Evolutionary conservation across 2,888 invertebrate species (phyloP).

Genomic region (Nymphalis urticae): DNA sequence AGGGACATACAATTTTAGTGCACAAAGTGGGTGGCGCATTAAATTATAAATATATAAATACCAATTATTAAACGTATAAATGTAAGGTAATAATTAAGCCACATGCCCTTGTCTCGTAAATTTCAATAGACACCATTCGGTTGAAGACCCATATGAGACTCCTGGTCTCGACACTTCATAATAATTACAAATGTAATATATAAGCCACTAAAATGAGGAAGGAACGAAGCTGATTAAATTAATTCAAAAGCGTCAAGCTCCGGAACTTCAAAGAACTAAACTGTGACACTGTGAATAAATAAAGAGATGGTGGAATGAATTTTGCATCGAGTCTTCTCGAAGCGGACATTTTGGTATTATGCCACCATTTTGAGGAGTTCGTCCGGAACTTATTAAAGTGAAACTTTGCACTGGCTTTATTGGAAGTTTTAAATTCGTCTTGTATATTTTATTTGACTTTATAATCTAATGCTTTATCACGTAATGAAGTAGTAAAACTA

Average conservation of each 20-base stretch:
- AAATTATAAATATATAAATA: too few species aligned
- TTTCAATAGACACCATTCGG: too few species aligned
- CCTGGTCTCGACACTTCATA: too few species aligned
- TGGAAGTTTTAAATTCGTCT: slow-evolving; percentile 3
- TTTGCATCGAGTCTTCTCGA: slow-evolving; percentile 21
- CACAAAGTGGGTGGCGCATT: too few species aligned
- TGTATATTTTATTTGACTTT: slow-evolving; percentile 1
- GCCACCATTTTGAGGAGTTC: slow-evolving; percentile 9
- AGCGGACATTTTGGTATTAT: slow-evolving; percentile 18
- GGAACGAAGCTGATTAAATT: slow-evolving; percentile 12
- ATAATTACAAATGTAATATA: neutral
- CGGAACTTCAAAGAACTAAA: slow-evolving; percentile 17
- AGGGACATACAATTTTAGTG: too few species aligned
- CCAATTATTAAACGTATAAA: too few species aligned
- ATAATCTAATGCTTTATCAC: neutral
- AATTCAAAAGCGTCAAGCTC: slow-evolving; percentile 18
- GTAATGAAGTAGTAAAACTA: too few species aligned
- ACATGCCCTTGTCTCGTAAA: too few species aligned
- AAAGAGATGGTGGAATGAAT: slow-evolving; percentile 19
- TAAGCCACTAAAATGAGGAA: neutral
- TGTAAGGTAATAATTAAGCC: too few species aligned
- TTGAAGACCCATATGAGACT: too few species aligned
- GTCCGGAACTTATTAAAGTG: slow-evolving; percentile 9
- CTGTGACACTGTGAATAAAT: slow-evolving; percentile 24
- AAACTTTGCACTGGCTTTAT: slow-evolving; percentile 4